phyloP scores from a whole-genome alignment of 2,888 invertebrate genomes.

The Dynastes grantii region DNA sequence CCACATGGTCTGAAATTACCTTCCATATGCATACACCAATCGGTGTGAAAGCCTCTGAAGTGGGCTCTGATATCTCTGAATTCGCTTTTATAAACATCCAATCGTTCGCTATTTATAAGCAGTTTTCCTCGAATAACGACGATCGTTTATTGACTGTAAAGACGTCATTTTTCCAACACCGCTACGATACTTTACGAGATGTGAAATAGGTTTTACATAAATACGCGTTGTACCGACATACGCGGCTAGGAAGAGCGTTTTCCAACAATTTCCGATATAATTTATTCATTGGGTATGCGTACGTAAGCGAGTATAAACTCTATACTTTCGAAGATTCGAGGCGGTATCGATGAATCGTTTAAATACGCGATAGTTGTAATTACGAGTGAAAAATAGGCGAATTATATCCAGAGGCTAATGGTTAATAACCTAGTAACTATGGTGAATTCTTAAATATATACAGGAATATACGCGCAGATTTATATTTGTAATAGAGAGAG shows the following conservation, averaged over 20 bases:
- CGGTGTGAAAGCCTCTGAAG: not conserved
- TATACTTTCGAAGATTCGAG: too few species aligned
- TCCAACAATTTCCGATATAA: constrained; percentile 3
- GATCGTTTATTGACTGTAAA: constrained; percentile 43
- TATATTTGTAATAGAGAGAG: not conserved
- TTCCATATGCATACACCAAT: too few species aligned
- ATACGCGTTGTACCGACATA: not conserved
- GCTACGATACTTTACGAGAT: constrained; percentile 10
- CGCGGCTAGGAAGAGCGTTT: not conserved
- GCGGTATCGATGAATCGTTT: too few species aligned
- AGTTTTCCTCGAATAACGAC: constrained; percentile 40
- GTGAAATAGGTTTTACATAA: constrained; percentile 25
- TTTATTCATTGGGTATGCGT: constrained; percentile 18
- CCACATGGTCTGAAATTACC: too few species aligned
- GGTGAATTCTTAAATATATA: not conserved
- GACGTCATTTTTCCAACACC: constrained; percentile 26
- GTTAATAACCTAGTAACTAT: not conserved
- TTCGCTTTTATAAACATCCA: not conserved
- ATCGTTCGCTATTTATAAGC: constrained; percentile 23
- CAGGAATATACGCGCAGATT: not conserved
- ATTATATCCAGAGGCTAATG: constrained; percentile 12
- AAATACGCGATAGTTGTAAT: not conserved
- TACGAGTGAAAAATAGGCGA: not conserved
- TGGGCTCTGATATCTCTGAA: not conserved
- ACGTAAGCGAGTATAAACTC: not conserved